Base-by-base conservation (phyloP, 2,888 invertebrate species). In the Chymomyza amoena region DNA sequence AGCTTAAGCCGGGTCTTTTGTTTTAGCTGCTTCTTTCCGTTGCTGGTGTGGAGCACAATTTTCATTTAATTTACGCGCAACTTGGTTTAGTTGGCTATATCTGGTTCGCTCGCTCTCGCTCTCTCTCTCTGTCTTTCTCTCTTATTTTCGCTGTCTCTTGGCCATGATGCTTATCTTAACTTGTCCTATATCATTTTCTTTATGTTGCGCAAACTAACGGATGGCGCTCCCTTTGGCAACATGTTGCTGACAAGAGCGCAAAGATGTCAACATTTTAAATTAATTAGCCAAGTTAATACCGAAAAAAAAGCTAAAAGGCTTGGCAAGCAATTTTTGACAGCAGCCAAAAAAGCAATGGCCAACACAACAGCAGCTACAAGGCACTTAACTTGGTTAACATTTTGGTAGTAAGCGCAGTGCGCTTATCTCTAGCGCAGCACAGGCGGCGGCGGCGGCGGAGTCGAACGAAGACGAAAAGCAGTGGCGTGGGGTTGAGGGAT, bases 1-100 rank as follows among this genome's bases (percentile, higher is more conserved):
- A 59, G 65, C 61, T 54, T 45, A 32, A 64, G 74, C 45, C 50
- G 16, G 56, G 56, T 39, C 57, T 25, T 56, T 57, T 57, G 57
- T 57, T 57, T 54, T 6, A 28, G 54, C 68, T 68, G 61, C 65
- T 45, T 7, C 57, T 57, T 18, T 1, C 16, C 7, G 15, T 1
- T 18, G 7, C 16, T 54, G 52, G 16, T n/a, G 16, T 45, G 13
- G 39, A 45, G 39, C 39, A 45, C 28, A 36, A 28, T 61, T 73
- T 71, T 73, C 82, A 81, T 81, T 84, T 84, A 84, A 84, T 84
- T 84, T 81, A 84, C 85, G 84, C 85, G 84, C 83, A 80, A 77
- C 84, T 83, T 10, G 13, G 39, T 13, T 45, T 45, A 71, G 73
- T 72, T 45, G 62, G 65, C 68, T 65, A 69, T 69, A 6, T n/a